Base-by-base conservation (phyloP, 2,888 invertebrate species). In the Hemicrepidius hirtus region DNA sequence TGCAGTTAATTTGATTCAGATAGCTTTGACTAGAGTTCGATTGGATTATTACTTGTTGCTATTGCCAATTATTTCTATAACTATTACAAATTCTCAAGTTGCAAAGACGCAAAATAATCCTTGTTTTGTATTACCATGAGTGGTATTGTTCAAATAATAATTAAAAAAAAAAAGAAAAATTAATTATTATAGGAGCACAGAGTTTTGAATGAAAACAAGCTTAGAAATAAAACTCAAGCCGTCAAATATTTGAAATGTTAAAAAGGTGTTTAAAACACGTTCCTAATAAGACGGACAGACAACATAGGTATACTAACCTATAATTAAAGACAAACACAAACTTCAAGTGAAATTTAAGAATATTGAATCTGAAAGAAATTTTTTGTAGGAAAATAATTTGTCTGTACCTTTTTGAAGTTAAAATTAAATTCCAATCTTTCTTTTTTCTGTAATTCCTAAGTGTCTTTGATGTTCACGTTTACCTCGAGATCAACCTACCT, bases 241-340 rank as follows among this genome's bases (percentile, higher is more conserved):
- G 35, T 57, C 57, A 37, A n/a, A 53, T 20, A 20, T 12, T 9
- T 57, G 18, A 57, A 57, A 37, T n/a, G 57, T 20, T 57, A 57
- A 57, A 37, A 37, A 57, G 57, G 57, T 57, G 57, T 37, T 37
- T 32, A 55, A 53, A 55, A 35, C 55, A 35, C 5, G 32, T 28
- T n/a, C 28, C 3, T 55, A 55, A 32, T 16, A 18, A 55, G 32
- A n/a, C 32, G 9, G 55, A 55, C 55, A 55, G 28, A 55, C 55
- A 55, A 16, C 55, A 32, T 16, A 32, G 3, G 3, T 35, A n/a
- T n/a, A n/a, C n/a, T n/a, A 55, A 32, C 28, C 55, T 18, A 35
- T 55, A 55, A 55, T 55, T 55, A 55, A 55, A 55, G 55, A 50
- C 55, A 35, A 13, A 28, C 7, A 13, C 28, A 4, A 21, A 53